Evolutionary conservation across 2,888 invertebrate genomes (phyloP), one percentile per base, ranked within the genome.

Genomic region (Laspeyria flexula): DNA sequence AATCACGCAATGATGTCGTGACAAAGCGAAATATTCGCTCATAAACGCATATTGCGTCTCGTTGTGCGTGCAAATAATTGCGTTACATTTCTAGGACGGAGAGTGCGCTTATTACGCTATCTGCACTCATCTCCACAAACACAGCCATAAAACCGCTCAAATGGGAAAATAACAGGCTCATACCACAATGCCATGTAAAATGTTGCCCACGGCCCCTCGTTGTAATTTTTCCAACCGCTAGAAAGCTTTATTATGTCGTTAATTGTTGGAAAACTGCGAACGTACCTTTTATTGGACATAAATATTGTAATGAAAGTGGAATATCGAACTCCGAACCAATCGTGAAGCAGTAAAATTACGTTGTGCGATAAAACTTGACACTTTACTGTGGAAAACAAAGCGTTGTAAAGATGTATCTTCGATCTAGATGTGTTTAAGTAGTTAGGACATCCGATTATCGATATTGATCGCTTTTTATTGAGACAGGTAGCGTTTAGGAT

Each of bases 151-250:
- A 91, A 88, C 81, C 85, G 79, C 80, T 90, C 86, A 88, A 90
- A 90, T 90, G 91, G 84, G 91, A 90, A 91, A 92, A 90, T 90
- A 90, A 89, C 90, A 89, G 90, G 85, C 83, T 87, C 87, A 79
- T 78, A 77, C 77, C 68, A 90, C 90, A 90, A 89, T 88, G 80
- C 86, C 78, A 79, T 90, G 86, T 90, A 90, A 90, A 91, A 89
- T 77, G 76, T 66, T 75, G 64, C 75, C 71, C 79, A 70, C 65
- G 69, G 71, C 69, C 68, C 62, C 64, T 62, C 64, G 59, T 56
- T 67, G 74, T 77, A 79, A 83, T 83, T 89, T 89, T 89, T 85
- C 86, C 83, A 72, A 81, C 76, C 66, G 73, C 73, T 83, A 85
- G 88, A 89, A 89, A 87, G 87, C 83, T 83, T 81, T 77, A 73